Evolutionary conservation across 2,797 vertebrate genomes (phyloP).

Genomic region (Malurus splendens): DNA sequence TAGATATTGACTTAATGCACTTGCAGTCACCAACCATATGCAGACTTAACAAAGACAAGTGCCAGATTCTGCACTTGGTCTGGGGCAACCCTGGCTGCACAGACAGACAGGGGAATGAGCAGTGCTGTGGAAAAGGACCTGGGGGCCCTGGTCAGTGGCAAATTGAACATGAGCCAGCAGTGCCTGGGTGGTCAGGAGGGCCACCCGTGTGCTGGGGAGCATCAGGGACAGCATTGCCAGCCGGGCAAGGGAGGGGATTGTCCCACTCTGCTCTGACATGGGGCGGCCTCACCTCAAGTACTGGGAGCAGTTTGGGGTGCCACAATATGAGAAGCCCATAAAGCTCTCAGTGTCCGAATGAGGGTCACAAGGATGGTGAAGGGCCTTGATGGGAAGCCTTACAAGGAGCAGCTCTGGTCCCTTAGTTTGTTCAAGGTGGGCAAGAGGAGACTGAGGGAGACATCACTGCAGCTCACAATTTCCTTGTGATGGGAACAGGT

Average conservation of each 20-base stretch:
- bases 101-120: not conserved
- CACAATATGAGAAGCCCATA: not conserved
- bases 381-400: not conserved
- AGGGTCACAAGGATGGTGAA: not conserved
- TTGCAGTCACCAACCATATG: not conserved
- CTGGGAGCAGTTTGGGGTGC: not conserved
- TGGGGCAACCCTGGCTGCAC: rapidly evolving
- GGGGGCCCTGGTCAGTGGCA: not conserved
- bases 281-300: rapidly evolving
- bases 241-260: rapidly evolving
- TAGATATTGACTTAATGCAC: not conserved
- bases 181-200: not conserved
- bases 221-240: not conserved
- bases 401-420: not conserved
- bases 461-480: not conserved
- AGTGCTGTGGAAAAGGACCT: rapidly evolving
- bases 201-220: rapidly evolving
- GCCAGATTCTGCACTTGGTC: not conserved
- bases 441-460: not conserved
- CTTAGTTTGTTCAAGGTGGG: not conserved
- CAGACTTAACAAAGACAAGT: not conserved
- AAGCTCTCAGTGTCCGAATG: not conserved
- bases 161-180: rapidly evolving
- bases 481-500: not conserved
- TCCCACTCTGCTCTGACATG: not conserved